These are phyloP conservation scores for Hermodice carunculata DNA, from an alignment of 2,888 invertebrate genomes.

Conservation along the genomic window DNA sequence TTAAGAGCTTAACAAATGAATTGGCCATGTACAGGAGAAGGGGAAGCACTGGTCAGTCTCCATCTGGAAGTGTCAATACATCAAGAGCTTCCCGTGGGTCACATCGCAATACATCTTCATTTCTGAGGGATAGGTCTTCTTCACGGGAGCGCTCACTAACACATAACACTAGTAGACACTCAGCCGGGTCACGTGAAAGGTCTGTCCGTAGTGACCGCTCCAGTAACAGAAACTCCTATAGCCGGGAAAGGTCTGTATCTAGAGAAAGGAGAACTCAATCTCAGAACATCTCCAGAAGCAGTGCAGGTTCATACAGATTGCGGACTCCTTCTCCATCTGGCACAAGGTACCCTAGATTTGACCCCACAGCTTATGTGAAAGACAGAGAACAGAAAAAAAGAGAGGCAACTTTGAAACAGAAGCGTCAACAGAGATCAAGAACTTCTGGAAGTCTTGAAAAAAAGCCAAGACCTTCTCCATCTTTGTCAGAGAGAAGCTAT, in stretches of 20 bases:
- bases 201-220: neutral
- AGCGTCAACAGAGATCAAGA: conserved; percentile 46
- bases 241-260: conserved; percentile 24
- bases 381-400: conserved; percentile 60
- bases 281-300: neutral
- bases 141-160: conserved; percentile 44
- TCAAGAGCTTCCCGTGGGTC: neutral
- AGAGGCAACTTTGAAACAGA: conserved; percentile 54
- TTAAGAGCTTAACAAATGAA: conserved; percentile 68
- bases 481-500: conserved; percentile 29
- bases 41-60: neutral
- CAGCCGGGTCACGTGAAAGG: neutral
- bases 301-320: conserved; percentile 5
- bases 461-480: conserved; percentile 48
- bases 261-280: too few species aligned
- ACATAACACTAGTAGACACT: neutral
- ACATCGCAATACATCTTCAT: neutral
- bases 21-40: conserved; percentile 62
- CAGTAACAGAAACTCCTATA: neutral
- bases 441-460: conserved; percentile 44
- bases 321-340: conserved; percentile 22
- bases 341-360: conserved; percentile 57
- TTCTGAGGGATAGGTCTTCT: conserved; percentile 34
- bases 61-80: neutral
- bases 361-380: conserved; percentile 67